A percentile compares a stretch with the other conserved stretches of the same genome.
Evolutionary conservation across 2,113 vertebrate genomes (phyloP).

Genomic region (Sturnus vulgaris): DNA sequence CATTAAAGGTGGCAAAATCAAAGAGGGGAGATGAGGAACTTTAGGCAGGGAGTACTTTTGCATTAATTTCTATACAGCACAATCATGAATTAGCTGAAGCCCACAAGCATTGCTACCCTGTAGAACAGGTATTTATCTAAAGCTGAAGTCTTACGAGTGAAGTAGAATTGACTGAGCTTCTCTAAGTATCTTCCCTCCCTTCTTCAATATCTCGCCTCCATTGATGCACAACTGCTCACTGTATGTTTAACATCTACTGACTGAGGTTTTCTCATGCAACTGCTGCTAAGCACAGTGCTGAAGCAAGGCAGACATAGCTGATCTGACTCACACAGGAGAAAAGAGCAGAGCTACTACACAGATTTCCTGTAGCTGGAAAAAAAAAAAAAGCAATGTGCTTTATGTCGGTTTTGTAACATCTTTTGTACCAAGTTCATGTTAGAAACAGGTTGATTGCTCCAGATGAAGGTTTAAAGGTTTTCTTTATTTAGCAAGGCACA

Average conservation of each 20-base stretch:
- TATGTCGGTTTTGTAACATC: neutral
- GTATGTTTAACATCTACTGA: neutral
- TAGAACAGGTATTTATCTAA: neutral
- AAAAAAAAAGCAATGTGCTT: neutral
- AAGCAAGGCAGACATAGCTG: neutral
- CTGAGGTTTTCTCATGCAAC: neutral
- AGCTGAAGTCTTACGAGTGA: neutral
- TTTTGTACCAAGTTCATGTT: neutral
- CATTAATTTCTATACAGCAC: neutral
- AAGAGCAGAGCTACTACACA: neutral
- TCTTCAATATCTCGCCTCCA: neutral
- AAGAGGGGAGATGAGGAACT: neutral
- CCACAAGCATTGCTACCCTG: neutral
- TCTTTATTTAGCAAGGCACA: neutral
- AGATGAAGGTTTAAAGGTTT: neutral
- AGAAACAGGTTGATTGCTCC: neutral
- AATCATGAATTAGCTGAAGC: neutral
- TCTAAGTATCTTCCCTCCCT: neutral
- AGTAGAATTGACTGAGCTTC: neutral
- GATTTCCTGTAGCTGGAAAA: neutral
- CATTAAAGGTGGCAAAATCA: neutral
- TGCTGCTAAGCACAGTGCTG: neutral
- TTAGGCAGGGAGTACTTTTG: neutral
- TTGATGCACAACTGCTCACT: neutral
- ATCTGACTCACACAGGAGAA: neutral